Percentiles rank a stretch among this genome's conserved stretches.
Evolutionary conservation across 1,140 invertebrate species (phyloP).

Genomic region (Drosophila willistoni): DNA sequence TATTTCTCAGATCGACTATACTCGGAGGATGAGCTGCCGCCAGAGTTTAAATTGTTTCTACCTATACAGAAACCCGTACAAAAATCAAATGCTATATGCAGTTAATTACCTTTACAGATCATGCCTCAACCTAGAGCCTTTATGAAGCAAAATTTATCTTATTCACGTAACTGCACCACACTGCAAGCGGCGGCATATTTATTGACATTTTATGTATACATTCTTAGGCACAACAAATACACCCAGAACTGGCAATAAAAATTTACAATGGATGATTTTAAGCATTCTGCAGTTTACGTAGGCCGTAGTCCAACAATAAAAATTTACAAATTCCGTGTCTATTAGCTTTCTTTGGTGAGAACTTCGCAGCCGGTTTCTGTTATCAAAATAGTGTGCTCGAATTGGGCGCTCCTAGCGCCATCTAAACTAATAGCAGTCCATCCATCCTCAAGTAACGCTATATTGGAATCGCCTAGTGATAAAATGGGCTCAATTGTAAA

Average conservation of each 20-base stretch:
- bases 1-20: constrained; percentile 99
- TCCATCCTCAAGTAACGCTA: constrained; percentile 91
- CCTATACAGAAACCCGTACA: constrained; percentile 90
- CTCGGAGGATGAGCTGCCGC: constrained; percentile 99
- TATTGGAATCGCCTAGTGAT: constrained; percentile 87
- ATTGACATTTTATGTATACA: constrained; percentile 38
- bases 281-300: neutral
- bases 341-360: constrained; percentile 85
- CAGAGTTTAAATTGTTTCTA: constrained; percentile 99
- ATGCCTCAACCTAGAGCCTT: neutral
- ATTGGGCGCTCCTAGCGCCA: constrained; percentile 92
- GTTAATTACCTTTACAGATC: constrained; percentile 27
- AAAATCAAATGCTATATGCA: constrained; percentile 68
- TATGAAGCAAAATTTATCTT: constrained; percentile 21
- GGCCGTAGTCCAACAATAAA: constrained; percentile 26
- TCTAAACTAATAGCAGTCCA: constrained; percentile 95
- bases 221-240: constrained; percentile 1
- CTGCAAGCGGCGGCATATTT: constrained; percentile 40
- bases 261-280: neutral
- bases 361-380: constrained; percentile 89
- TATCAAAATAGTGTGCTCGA: constrained; percentile 95
- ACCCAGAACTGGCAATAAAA: constrained; percentile 39
- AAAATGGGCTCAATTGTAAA: constrained; percentile 98
- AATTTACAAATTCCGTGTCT: constrained; percentile 7
- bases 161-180: neutral